A percentile compares a stretch with the other conserved stretches of the same genome.
phyloP scores from a whole-genome alignment of 2,888 invertebrate genomes.

The Formica aserva region DNA sequence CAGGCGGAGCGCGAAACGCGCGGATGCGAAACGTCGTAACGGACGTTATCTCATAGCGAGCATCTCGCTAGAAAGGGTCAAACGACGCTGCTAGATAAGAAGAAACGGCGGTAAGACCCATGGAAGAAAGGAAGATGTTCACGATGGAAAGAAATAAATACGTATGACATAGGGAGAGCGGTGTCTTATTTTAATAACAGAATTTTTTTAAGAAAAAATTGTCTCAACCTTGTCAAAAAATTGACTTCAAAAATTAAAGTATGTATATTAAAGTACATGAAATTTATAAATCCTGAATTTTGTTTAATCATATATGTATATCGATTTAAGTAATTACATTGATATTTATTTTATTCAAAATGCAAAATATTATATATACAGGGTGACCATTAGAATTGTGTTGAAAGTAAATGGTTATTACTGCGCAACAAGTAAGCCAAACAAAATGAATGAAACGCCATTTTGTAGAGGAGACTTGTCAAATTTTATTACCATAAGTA shows the following conservation, averaged over 20 bases:
- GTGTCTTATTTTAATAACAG: not conserved
- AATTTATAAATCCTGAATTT: not conserved
- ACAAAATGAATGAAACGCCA: too few species aligned
- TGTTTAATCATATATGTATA: not conserved
- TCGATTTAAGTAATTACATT: not conserved
- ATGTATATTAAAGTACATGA: not conserved
- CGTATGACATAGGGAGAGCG: not conserved
- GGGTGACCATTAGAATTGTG: too few species aligned
- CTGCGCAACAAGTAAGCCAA: too few species aligned
- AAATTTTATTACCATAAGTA: too few species aligned
- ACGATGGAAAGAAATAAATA: constrained; percentile 15
- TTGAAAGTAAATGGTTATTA: too few species aligned
- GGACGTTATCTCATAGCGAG: constrained; percentile 25
- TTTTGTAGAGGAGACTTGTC: too few species aligned
- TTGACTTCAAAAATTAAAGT: not conserved
- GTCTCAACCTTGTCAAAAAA: not conserved
- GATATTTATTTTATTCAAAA: not conserved
- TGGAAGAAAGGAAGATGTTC: not conserved
- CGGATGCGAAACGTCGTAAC: constrained; percentile 46
- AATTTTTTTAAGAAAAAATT: not conserved
- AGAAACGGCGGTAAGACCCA: constrained; percentile 7
- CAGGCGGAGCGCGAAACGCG: constrained; percentile 11
- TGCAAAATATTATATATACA: not conserved
- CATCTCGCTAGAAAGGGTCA: constrained; percentile 11
- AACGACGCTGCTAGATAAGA: constrained; percentile 32